phyloP scores from a whole-genome alignment of 2,797 vertebrate species.

The Aselliscus stoliczkanus region DNA sequence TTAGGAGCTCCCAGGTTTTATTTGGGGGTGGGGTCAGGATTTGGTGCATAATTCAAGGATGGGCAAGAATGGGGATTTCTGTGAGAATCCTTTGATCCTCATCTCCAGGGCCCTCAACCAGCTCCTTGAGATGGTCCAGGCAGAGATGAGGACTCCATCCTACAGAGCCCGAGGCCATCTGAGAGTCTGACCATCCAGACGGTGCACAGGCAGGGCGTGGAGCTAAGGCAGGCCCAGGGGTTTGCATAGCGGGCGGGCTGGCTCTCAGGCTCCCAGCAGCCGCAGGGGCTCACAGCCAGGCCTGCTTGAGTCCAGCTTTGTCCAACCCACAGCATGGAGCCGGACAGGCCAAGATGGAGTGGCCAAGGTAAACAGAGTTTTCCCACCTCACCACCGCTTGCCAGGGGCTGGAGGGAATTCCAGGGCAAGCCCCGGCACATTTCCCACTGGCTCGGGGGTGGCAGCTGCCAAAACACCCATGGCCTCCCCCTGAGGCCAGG shows the following conservation, averaged over 20 bases:
- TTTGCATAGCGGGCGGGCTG: fast-evolving
- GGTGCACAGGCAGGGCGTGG: fast-evolving
- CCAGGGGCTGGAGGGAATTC: conserved; percentile 65
- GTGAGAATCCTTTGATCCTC: too few species aligned
- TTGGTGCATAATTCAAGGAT: neutral
- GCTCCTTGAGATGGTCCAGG: neutral
- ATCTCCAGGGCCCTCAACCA: neutral
- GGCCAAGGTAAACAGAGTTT: conserved; percentile 72
- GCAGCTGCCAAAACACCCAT: neutral
- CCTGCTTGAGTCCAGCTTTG: neutral
- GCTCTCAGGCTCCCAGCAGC: neutral
- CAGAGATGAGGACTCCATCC: neutral
- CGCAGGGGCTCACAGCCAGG: neutral
- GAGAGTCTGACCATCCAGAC: too few species aligned
- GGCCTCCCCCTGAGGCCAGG: neutral
- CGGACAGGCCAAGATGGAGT: neutral
- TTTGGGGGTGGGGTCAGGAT: fast-evolving
- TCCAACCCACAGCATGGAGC: conserved; percentile 22
- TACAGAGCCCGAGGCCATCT: neutral
- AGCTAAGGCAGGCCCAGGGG: neutral
- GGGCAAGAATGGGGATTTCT: neutral
- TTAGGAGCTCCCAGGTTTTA: neutral
- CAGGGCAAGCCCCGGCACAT: conserved; percentile 12
- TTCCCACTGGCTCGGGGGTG: neutral
- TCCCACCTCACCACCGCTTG: conserved; percentile 54